These are phyloP conservation scores for Theonella swinhoei DNA, from an alignment of 37 sponge, comb jelly and placozoan genomes.

Conservation along the genomic window DNA sequence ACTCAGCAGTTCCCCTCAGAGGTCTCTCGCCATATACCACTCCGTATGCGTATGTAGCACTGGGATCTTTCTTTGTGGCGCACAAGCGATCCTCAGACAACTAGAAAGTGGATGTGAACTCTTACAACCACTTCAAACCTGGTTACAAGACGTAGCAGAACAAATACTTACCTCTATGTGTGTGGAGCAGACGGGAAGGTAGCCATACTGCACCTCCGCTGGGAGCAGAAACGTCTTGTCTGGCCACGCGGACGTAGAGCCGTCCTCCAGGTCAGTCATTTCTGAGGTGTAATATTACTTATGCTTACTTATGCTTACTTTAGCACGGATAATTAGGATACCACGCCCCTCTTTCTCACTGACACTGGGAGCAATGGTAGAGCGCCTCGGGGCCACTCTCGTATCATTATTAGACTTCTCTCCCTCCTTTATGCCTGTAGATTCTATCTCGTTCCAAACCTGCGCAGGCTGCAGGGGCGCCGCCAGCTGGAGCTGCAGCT, in stretches of 20 bases:
- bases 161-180: background rate
- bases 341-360: too few relatives aligned
- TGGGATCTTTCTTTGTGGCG: constrained; percentile 74
- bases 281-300: background rate
- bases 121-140: background rate
- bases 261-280: background rate
- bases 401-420: background rate
- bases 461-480: constrained; percentile 30
- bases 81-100: constrained; percentile 39
- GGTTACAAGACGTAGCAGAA: too few relatives aligned
- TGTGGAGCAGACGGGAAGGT: constrained; percentile 29
- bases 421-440: constrained; percentile 17
- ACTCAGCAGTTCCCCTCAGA: constrained; percentile 71
- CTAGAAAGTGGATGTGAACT: background rate
- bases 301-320: background rate
- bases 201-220: constrained; percentile 49
- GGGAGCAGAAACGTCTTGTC: constrained; percentile 51
- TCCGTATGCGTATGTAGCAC: constrained; percentile 69
- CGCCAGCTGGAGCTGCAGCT: background rate
- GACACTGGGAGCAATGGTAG: too few relatives aligned
- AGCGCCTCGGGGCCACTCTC: too few relatives aligned
- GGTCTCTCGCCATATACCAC: constrained; percentile 64
- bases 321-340: background rate
- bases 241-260: background rate
- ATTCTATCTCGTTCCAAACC: constrained; percentile 82